These are phyloP conservation scores for Porites australiensis DNA, from an alignment of 64 coral and sea anemone genomes.

Conservation along the genomic window DNA sequence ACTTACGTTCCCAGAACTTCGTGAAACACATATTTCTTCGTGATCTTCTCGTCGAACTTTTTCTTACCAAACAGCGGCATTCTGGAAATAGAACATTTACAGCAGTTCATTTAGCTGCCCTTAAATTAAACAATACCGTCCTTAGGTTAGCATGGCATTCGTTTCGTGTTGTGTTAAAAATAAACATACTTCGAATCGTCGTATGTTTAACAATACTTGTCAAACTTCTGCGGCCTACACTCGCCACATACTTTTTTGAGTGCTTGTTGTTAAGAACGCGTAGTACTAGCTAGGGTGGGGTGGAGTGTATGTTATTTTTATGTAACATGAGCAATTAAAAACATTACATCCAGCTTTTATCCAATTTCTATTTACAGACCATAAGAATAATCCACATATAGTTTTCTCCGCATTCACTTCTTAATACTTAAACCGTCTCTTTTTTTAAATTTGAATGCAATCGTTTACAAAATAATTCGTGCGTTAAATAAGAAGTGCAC, in stretches of 20 bases:
- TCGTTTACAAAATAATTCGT: no score
- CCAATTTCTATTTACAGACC: no score
- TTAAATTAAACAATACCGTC: not conserved
- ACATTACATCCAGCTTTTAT: not conserved
- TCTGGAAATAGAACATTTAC: slow-evolving; percentile 81
- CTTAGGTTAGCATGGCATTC: not conserved
- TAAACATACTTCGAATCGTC: slow-evolving; percentile 48
- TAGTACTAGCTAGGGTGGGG: slow-evolving; percentile 1
- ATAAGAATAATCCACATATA: no score
- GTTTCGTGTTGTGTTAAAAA: not conserved
- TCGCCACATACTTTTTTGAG: slow-evolving; percentile 45
- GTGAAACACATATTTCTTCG: slow-evolving; percentile 92
- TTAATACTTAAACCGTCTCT: not conserved
- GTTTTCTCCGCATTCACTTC: not conserved
- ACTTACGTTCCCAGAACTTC: slow-evolving; percentile 98
- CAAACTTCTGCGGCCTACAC: slow-evolving; percentile 26
- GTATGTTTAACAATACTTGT: slow-evolving; percentile 69
- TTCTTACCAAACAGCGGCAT: slow-evolving; percentile 99
- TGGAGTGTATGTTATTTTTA: not conserved
- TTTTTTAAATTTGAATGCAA: no score
- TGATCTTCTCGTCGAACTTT: slow-evolving; percentile 99
- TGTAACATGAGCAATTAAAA: not conserved
- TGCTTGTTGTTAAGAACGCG: slow-evolving; percentile 69
- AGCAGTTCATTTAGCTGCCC: not conserved
- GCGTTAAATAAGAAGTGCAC: no score